Evolutionary conservation across 2,797 vertebrate genomes (phyloP), one percentile per base, ranked within the genome.

Genomic region (Ataeniobius toweri): DNA sequence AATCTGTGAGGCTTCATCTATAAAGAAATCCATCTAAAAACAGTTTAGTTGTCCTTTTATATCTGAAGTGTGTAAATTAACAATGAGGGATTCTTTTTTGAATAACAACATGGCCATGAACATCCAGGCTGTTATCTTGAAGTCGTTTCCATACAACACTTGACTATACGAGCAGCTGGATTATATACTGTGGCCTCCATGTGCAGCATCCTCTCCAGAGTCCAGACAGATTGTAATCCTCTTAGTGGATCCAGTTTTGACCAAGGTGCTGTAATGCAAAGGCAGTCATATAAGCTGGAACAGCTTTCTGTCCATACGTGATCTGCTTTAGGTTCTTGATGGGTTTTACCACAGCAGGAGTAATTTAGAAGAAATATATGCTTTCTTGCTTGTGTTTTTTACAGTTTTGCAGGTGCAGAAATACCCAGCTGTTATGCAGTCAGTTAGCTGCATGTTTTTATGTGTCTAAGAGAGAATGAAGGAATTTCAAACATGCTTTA

Each of bases 141-240:
- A 36, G 36, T 36, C 36, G 36, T 36, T 36, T n/a, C 55, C 22
- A 36, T 39, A 6, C 9, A 16, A 5, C 44, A 24, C 46, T 6
- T 31, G 41, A 18, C 36, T 36, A 22, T 18, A 16, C 16, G 28
- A 65, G 20, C 68, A 70, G 44, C 48, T 39, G 22, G 6, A 39
- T 75, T 71, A 73, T 69, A 72, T 22, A 61, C 28, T 16, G 5
- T 84, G 73, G 75, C 83, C 59, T 65, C 70, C 41, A 44, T 71
- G 68, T 61, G 51, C 41, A 59, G 36, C 31, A 74, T 80, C 31
- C 51, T 83, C 80, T 73, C 61, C 78, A 85, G 73, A 63, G 81
- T 74, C 67, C 79, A 86, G 74, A 68, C 80, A 81, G 79, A 77
- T 48, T 71, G n/a, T 90, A 91, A 92, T 85, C 89, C 87, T 92